Evolutionary conservation across 1,140 invertebrate genomes (phyloP), one percentile per base, ranked within the genome.

Genomic region (Diplogasteroides magnus): DNA sequence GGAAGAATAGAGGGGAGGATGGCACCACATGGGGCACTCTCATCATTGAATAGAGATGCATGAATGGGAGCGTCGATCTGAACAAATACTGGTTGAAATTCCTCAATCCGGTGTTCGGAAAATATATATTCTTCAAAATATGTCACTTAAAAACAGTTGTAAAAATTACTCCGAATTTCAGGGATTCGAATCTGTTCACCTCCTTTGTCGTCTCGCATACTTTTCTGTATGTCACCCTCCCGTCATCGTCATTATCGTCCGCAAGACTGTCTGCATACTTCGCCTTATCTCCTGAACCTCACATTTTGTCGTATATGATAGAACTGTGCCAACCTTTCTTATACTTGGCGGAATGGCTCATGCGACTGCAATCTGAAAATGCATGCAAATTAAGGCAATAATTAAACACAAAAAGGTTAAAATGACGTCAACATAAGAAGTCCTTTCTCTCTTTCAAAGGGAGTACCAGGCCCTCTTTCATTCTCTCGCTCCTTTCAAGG

Each of bases 1-100:
- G 78, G 77, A 55, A 77, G 31, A 62, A 82, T 64, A 26, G 62
- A 48, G 15, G 37, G 61, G 31, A 65, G 61, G 2, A 82, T 64
- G 1, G 80, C 80, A 27, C 75, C 75, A 37, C 79, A 82, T 13
- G 77, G 73, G 31, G 67, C 69, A 61, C 77, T 77, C 58, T 81
- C 79, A 3, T 76, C 37, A 27, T 64, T 29, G 57, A 80, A 80
- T 26, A 57, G 31, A 3, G 68, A 71, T 19, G 58, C 32, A 32
- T 64, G 67, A 56, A 76, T 60, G 31, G 66, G 14, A n/a, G 61
- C 48, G 31, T 76, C 74, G 29, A 60, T 55, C 57, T 76, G 48
- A 27, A 67, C n/a, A 55, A 48, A 19, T 66, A 67, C 67, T 66
- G 25, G 31, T 3, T 3, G 31, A 19, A 23, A 31, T 28, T 55